A percentile compares a stretch with the other conserved stretches of the same genome.
Conservation (phyloP, 2,888 invertebrate species). For the Drosophila engyochracea region DNA sequence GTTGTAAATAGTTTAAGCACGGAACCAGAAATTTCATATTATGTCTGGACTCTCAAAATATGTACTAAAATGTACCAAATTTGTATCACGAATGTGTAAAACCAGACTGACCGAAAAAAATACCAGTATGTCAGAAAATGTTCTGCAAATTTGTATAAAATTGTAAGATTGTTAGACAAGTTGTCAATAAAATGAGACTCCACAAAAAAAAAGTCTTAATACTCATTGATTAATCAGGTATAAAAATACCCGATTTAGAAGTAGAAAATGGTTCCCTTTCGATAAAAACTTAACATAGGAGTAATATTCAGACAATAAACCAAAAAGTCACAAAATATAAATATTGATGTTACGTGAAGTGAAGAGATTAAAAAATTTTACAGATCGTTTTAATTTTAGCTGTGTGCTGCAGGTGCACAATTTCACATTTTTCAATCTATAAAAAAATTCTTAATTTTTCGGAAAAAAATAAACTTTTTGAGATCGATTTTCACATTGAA, state of each 20-base stretch:
- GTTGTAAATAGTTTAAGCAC: neutral
- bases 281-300: neutral
- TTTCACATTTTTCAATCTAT: neutral
- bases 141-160: neutral
- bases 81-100: neutral
- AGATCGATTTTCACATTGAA: neutral
- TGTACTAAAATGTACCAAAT: neutral
- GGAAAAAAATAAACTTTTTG: too few relatives aligned
- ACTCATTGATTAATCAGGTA: neutral
- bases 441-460: neutral
- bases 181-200: neutral
- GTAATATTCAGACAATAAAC: neutral
- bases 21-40: neutral
- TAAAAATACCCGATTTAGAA: neutral
- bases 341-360: neutral
- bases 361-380: neutral
- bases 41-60: neutral
- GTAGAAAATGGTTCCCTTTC: neutral
- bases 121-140: neutral
- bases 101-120: neutral
- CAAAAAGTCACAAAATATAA: neutral
- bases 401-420: neutral
- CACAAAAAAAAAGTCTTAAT: neutral
- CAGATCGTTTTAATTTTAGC: neutral
- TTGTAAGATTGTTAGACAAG: neutral